Base-by-base conservation (phyloP, 2,888 invertebrate species). In the Rhynchonema sp. region DNA sequence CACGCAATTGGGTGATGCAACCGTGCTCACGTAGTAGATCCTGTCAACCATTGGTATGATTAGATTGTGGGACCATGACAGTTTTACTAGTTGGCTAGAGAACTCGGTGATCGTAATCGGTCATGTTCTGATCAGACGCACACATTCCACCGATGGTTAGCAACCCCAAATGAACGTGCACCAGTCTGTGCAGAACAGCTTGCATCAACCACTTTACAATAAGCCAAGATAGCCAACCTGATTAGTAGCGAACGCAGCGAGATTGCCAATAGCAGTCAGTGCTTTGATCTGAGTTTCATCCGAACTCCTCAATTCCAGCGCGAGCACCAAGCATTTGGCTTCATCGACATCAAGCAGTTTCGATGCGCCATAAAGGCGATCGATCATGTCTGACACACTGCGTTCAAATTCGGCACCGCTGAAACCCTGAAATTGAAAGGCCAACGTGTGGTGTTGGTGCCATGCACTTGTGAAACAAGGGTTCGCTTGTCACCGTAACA, bases 1-100 rank as follows among this genome's bases (percentile, higher is more conserved):
- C 73, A 60, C 73, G 74, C 55, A 80, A 70, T 63, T 75, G 69
- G 46, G 70, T 68, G 46, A 79, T 69, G 64, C 77, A 77, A 54
- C 79, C 79, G 63, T 76, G 76, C 66, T 79, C 78, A 56, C 79
- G 70, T 29, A 80, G 69, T 49, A 74, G 71, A 65, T 78, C 76
- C 78, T 80, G 67, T 38, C 38, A 38, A n/a, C 17, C 38, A 38
- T 17, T 38, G 9, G 38, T 17, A 17, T 13, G 6, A 38, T 13
- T 38, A 38, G 17, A 17, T 38, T 17, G 38, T 6, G 17, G 17
- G 9, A 13, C 38, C 17, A 38, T 38, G 38, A 38, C 6, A 38
- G 9, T 13, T 38, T 13, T 38, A n/a, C 38, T 17, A 38, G 17
- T 17, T 38, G 17, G 17, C 38, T 38, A 38, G 38, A 6, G 6